Base-by-base conservation (phyloP, 1,140 invertebrate species). In the Thaumetopoea pityocampa region DNA sequence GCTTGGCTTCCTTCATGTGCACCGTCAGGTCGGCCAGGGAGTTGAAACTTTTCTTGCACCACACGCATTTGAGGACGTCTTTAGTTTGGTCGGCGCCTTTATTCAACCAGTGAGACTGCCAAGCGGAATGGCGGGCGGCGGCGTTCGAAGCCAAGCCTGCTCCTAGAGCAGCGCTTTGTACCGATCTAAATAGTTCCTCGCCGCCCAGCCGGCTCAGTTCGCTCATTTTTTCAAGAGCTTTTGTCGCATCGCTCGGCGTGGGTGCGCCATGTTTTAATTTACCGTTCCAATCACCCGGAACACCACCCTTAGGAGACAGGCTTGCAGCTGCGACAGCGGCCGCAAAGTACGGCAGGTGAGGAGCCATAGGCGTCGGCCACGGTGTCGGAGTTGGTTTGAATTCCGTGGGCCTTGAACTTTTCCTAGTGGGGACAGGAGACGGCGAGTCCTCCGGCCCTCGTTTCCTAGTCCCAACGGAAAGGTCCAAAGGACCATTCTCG, bases 1-100 rank as follows among this genome's bases (percentile, higher is more conserved):
- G 94, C 72, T 97, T 96, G 0, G 95, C 95, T 84, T 97, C 95
- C 67, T 97, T 97, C 96, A 98, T 98, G 73, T 98, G 96, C 8
- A 93, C 91, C 1, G 95, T 97, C 85, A 98, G 91, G 24, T 95
- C 94, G 0, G 94, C 94, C 5, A 98, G 71, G 17, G 93, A 94
- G 8, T 93, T 92, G 62, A 97, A 98, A 61, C 94, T 96, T 64
- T 96, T 94, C 73, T 97, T 96, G 74, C 96, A 98, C 94, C 95
- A 97, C 2, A 98, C 96, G 77, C 96, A 98, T 73, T 96, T 97
- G 2, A 98, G 89, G 7, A 98, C 95, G 67, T 97, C 96, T 82
- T 96, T 95, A 1, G 94, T 95, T 51, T 96, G 94, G 57, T 97
- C 95, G 4, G 95, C 94, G 1, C 95, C 95, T 64, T 96, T 96